Base-by-base conservation (phyloP, 92 coral and sea anemone species). In the Muricea muricata region DNA sequence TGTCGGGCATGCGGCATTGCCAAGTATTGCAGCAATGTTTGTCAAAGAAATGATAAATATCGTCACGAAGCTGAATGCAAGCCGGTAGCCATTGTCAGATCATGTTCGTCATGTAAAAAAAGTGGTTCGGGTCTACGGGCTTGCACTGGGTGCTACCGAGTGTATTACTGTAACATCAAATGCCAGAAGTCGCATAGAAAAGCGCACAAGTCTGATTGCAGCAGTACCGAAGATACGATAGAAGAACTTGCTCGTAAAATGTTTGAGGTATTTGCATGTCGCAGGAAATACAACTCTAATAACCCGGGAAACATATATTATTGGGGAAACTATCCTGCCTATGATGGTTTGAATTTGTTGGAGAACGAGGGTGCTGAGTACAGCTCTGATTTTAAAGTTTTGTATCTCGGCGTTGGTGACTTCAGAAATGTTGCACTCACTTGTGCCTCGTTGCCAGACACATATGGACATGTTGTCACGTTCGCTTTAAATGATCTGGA, bases 371-470 rank as follows among this genome's bases (percentile, higher is more conserved):
- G 97, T 6, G 46, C 29, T 21, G 90, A 76, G 13, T 89, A 83
- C 78, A 58, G 71, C 14, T 77, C 80, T 25, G 80, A 84, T 5
- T 67, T 93, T 50, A 80, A 78, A 20, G 82, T 93, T 46, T 72
- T 93, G 80, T 75, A 86, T 12, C 90, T 92, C 82, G 97, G 97
- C 11, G 97, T 89, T 17, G 97, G 97, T 11, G 97, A 93, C 57
- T 90, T 91, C 14, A 70, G 94, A 40, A 81, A 91, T 79, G 93
- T 91, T 24, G 75, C 77, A 26, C 86, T 93, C 69, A 79, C 92
- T 12, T 70, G 86, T 48, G 84, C 93, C 21, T 29, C 60, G 35
- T 90, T 93, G 24, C 90, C 88, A 57, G 87, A 80, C 20, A 29
- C 85, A 31, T 84, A 93, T 45, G 52, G 47, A 40, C 88, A 68